phyloP scores from a whole-genome alignment of 2,797 vertebrate genomes.

The Sebastes alutus region DNA sequence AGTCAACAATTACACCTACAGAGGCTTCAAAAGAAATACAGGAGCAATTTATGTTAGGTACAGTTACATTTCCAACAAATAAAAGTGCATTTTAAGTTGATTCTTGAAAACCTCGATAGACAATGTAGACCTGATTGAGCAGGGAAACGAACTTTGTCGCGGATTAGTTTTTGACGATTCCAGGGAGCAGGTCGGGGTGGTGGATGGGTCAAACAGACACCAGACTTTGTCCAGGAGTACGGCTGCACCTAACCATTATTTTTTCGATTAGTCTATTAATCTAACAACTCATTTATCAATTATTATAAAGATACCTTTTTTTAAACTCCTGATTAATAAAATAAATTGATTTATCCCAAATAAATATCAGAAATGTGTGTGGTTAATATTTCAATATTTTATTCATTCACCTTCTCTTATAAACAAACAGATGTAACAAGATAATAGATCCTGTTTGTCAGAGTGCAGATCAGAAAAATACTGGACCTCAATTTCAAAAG shows the following conservation, averaged over 20 bases:
- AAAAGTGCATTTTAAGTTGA: neutral
- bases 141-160: neutral
- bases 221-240: too few relatives aligned
- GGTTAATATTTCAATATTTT: neutral
- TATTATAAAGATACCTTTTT: too few relatives aligned
- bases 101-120: neutral
- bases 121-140: neutral
- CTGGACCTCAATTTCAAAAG: neutral
- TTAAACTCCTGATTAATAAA: too few relatives aligned
- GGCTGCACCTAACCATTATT: too few relatives aligned
- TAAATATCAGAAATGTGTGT: neutral
- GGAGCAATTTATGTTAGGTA: neutral
- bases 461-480: too few relatives aligned
- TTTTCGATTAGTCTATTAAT: too few relatives aligned
- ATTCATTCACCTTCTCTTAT: neutral
- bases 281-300: too few relatives aligned
- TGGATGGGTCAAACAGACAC: too few relatives aligned
- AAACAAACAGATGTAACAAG: neutral
- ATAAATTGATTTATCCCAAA: neutral
- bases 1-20: too few relatives aligned
- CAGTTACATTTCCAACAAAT: neutral
- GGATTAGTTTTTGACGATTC: too few relatives aligned
- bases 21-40: neutral
- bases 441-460: neutral
- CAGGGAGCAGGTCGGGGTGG: too few relatives aligned